Evolutionary conservation across 2,888 invertebrate species (phyloP), one percentile per base, ranked within the genome.

Genomic region (Panorpa germanica): DNA sequence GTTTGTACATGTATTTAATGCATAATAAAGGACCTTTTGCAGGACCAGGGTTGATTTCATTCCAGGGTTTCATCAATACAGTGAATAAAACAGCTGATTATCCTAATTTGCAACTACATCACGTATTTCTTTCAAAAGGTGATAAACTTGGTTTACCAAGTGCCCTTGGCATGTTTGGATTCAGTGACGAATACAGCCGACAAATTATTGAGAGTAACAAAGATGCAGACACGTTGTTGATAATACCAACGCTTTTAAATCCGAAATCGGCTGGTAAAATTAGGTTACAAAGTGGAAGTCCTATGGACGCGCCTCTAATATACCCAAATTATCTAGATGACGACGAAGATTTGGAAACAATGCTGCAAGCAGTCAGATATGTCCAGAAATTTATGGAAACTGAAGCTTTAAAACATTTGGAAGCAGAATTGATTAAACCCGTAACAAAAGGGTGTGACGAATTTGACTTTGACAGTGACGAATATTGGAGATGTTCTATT

Each of bases 261-360:
- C 64, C 64, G 0, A 57, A 60, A 45, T 65, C 65, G 2, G 55
- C 52, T 25, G 70, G 71, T 9, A 45, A 45, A 34, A 43, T 78
- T 4, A 50, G 53, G 32, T 46, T 78, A 9, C 46, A 47, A 24
- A 62, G 63, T 1, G 48, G 46, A 1, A 47, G 74, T 45, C 69
- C 72, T 0, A 45, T 52, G 15, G 64, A 68, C 5, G 50, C 61
- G 30, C 74, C 75, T 0, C 40, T 57, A 14, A 66, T 77, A 25
- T 53, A 65, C 39, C 55, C 71, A 2, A 70, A 72, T 41, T 76
- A 74, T 45, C 57, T 77, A 16, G 45, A 51, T 1, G 57, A 69
- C 10, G 43, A 50, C 1, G 48, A 56, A 31, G 75, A 76, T 42
- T 38, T 64, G 1, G 43, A 57, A 19, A 53, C 52, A 1, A 50